phyloP scores from a whole-genome alignment of 2,113 vertebrate genomes.

The Aplodontia rufa region DNA sequence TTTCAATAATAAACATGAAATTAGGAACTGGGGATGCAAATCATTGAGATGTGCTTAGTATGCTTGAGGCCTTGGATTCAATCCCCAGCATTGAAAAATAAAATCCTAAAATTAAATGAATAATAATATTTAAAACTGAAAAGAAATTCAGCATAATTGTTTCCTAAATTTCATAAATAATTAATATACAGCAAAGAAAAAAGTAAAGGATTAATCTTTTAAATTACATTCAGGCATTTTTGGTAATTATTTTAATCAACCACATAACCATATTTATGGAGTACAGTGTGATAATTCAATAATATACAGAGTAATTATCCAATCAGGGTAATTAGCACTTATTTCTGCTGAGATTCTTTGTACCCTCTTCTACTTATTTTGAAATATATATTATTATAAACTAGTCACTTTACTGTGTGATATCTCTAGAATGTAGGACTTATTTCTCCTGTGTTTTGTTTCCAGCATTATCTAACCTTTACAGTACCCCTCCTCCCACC shows the following conservation, averaged over 20 bases:
- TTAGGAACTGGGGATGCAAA: neutral
- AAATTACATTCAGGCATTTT: neutral
- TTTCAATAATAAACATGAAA: conserved; percentile 39
- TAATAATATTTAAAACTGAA: neutral
- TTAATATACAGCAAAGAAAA: neutral
- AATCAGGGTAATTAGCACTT: neutral
- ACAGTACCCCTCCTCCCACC: neutral
- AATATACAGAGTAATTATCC: neutral
- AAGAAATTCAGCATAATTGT: neutral
- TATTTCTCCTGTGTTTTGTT: neutral
- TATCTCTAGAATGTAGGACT: neutral
- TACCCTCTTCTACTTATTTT: neutral
- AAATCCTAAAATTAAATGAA: neutral
- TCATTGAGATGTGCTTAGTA: neutral
- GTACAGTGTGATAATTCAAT: neutral
- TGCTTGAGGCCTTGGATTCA: neutral
- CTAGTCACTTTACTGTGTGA: neutral
- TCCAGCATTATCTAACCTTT: neutral
- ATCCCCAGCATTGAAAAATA: neutral
- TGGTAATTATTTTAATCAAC: neutral
- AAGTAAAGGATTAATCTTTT: neutral
- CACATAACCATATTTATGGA: neutral
- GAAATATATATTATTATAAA: neutral
- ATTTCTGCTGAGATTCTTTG: neutral
- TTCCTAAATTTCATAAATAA: conserved; percentile 43